These are phyloP conservation scores for Cryptotis parvus DNA, from an alignment of 2,113 vertebrate genomes.

Conservation along the genomic window DNA sequence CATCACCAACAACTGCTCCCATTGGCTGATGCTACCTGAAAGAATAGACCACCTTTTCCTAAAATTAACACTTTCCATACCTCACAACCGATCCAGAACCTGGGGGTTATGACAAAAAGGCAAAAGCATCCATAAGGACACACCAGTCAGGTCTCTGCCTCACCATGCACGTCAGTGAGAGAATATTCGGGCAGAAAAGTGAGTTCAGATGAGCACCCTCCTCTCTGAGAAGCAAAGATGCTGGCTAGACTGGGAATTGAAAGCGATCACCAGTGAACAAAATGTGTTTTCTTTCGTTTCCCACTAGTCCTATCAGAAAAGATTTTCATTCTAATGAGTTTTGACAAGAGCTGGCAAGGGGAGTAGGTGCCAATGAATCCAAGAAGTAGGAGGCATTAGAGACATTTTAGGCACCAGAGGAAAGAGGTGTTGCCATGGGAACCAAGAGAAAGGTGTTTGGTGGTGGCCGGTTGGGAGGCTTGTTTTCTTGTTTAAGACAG, in stretches of 20 bases:
- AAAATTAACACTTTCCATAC: conserved; percentile 72
- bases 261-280: conserved; percentile 82
- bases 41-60: conserved; percentile 61
- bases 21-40: conserved; percentile 73
- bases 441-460: conserved; percentile 84
- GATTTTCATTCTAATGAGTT: conserved; percentile 86
- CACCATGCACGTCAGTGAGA: neutral
- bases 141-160: conserved; percentile 19
- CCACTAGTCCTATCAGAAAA: conserved; percentile 78
- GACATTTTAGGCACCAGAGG: conserved; percentile 84
- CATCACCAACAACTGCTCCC: conserved; percentile 63
- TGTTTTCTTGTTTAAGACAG: conserved; percentile 84
- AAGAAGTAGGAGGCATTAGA: conserved; percentile 85
- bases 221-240: conserved; percentile 66
- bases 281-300: conserved; percentile 83
- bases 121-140: conserved; percentile 37
- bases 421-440: conserved; percentile 88
- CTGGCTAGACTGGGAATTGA: conserved; percentile 78
- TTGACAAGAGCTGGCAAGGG: conserved; percentile 86
- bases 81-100: conserved; percentile 40
- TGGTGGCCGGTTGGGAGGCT: conserved; percentile 85
- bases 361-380: conserved; percentile 86
- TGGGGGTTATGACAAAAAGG: neutral
- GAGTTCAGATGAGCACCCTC: conserved; percentile 55
- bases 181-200: neutral